phyloP scores from a whole-genome alignment of 1,140 invertebrate genomes.

The Pinna nobilis region DNA sequence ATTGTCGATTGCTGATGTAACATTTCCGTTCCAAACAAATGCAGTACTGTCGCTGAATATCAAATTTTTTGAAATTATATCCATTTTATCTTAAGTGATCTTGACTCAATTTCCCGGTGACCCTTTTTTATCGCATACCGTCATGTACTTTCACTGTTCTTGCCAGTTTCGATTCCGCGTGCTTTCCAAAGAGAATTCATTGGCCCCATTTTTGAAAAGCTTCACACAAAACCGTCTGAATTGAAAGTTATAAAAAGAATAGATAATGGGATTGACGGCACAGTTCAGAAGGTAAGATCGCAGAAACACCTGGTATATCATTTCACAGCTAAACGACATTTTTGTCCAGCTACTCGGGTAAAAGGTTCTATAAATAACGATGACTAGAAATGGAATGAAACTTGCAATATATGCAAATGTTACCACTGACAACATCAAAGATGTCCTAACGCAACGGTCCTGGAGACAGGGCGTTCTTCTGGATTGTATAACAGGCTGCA shows the following conservation, averaged over 20 bases:
- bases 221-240: conserved; percentile 49
- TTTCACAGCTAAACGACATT: conserved; percentile 25
- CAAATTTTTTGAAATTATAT: no score
- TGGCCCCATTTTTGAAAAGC: conserved; percentile 32
- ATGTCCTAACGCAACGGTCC: conserved; percentile 39
- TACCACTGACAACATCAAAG: conserved; percentile 34
- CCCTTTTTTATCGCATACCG: no score
- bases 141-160: no score
- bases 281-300: conserved; percentile 64
- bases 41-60: no score
- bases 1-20: no score
- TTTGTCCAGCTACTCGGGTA: conserved; percentile 22
- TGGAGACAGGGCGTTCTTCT: neutral
- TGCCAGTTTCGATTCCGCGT: no score
- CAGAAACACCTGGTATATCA: conserved; percentile 51
- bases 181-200: no score
- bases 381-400: conserved; percentile 42
- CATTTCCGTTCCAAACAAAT: no score
- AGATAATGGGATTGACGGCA: conserved; percentile 61
- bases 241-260: conserved; percentile 56
- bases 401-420: conserved; percentile 37
- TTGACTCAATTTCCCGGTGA: no score
- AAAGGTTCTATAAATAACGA: conserved; percentile 36
- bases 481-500: neutral
- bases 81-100: no score